phyloP scores from a whole-genome alignment of 1,140 invertebrate genomes.

The Berghia stephanieae region DNA sequence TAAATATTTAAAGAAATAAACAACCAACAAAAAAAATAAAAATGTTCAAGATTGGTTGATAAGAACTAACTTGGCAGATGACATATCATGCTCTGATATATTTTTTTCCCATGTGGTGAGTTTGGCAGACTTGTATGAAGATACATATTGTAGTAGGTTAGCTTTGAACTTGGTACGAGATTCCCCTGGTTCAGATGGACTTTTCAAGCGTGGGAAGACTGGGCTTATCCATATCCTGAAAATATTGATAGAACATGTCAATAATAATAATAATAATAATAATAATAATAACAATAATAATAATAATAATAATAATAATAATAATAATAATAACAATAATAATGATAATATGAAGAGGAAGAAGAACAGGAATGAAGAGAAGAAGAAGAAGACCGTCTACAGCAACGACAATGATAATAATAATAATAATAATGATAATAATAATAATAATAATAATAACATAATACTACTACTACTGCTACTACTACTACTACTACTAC shows the following conservation, averaged over 20 bases:
- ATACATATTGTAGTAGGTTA: conserved; percentile 84
- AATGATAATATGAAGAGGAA: neutral
- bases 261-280: neutral
- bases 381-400: neutral
- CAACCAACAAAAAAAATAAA: neutral
- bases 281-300: neutral
- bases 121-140: conserved; percentile 76
- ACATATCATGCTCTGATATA: conserved; percentile 82
- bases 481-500: neutral
- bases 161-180: conserved; percentile 86
- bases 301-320: neutral
- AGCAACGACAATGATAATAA: neutral
- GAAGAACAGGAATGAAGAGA: too few relatives aligned
- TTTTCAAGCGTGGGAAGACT: conserved; percentile 70
- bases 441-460: too few relatives aligned
- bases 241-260: neutral
- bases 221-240: conserved; percentile 77
- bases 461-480: too few relatives aligned
- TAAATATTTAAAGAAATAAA: neutral
- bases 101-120: conserved; percentile 79
- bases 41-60: neutral
- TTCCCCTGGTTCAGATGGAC: conserved; percentile 72
- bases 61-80: conserved; percentile 76
- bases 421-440: conserved; percentile 4
- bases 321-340: neutral